phyloP scores from a whole-genome alignment of 1,140 invertebrate species.

The Sitobion miscanthi region DNA sequence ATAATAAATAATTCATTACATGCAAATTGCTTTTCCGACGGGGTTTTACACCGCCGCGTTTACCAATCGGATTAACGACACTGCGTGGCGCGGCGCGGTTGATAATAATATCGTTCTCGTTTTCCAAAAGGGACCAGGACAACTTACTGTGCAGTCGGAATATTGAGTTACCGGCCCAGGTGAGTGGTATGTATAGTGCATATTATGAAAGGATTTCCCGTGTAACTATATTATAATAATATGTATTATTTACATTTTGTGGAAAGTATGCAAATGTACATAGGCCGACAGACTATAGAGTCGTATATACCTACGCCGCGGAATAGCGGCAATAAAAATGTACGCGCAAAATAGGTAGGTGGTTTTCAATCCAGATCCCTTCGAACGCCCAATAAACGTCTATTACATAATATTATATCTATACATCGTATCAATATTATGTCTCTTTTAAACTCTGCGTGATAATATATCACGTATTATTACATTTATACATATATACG shows the following conservation, averaged over 20 bases:
- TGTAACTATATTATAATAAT: neutral
- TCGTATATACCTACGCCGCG: neutral
- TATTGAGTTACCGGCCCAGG: neutral
- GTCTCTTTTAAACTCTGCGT: neutral
- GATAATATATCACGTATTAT: neutral
- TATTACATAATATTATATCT: neutral
- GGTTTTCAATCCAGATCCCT: neutral
- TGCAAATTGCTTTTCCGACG: neutral
- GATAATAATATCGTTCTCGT: neutral
- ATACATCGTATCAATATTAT: neutral
- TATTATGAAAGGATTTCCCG: neutral
- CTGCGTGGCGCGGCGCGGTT: neutral
- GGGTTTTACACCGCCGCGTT: neutral
- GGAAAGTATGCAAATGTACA: neutral
- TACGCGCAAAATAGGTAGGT: neutral
- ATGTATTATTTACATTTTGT: neutral
- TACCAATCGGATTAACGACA: neutral
- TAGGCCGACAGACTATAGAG: no score
- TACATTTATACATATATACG: neutral
- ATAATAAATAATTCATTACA: slow-evolving; percentile 12
- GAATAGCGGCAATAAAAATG: neutral
- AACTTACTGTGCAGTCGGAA: neutral
- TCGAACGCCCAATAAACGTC: neutral
- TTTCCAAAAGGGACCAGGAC: neutral
- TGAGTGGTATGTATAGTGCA: neutral